Evolutionary conservation across 2,797 vertebrate species (phyloP).

Genomic region (Clarias fuscus): DNA sequence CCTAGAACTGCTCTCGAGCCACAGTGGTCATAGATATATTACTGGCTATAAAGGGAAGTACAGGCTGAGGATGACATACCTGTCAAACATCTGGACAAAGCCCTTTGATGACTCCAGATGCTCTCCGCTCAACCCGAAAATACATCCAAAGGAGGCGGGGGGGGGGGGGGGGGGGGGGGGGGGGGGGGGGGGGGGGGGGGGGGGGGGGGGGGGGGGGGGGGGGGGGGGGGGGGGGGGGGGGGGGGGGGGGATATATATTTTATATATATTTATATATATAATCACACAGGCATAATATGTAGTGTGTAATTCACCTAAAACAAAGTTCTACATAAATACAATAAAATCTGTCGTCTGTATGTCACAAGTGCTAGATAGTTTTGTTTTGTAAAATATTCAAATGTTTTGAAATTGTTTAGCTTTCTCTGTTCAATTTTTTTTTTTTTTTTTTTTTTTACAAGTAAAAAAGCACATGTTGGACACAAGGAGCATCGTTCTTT

Average conservation of each 20-base stretch:
- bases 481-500: slow-evolving; percentile 61
- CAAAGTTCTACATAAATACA: slow-evolving; percentile 88
- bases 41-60: slow-evolving; percentile 80
- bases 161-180: too few species aligned
- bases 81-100: slow-evolving; percentile 70
- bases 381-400: slow-evolving; percentile 79
- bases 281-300: slow-evolving; percentile 69
- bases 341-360: slow-evolving; percentile 78
- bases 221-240: too few species aligned
- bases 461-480: slow-evolving; percentile 68
- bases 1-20: slow-evolving; percentile 79
- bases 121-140: slow-evolving; percentile 67
- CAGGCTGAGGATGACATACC: slow-evolving; percentile 69
- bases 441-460: slow-evolving; percentile 52
- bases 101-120: slow-evolving; percentile 73
- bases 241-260: background rate
- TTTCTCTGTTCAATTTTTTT: slow-evolving; percentile 36
- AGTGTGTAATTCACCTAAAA: slow-evolving; percentile 77
- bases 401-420: slow-evolving; percentile 55
- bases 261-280: slow-evolving; percentile 30
- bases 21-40: slow-evolving; percentile 81
- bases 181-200: too few species aligned
- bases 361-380: slow-evolving; percentile 86
- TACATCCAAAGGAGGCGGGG: slow-evolving; percentile 48
- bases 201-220: too few species aligned